Base-by-base conservation (phyloP, 2,888 invertebrate genomes). In the Dusona sp. region DNA sequence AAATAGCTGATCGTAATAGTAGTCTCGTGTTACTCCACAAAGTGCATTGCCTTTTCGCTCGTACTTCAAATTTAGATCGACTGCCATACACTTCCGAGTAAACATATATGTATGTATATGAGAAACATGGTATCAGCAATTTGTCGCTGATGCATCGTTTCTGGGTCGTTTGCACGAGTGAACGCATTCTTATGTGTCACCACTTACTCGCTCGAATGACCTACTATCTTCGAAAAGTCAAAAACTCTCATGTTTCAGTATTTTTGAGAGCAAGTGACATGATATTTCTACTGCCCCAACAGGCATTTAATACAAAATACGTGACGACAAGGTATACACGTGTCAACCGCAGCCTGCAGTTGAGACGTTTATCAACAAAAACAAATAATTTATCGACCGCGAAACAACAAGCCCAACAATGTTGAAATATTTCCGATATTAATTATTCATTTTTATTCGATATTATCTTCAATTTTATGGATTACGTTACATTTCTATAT, bases 81-180 rank as follows among this genome's bases (percentile, higher is more conserved):
- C 22, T 22, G 25, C 54, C 9, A 54, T 54, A 54, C 25, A 54
- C 57, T 25, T 25, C 3, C 57, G 1, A 57, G 25, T 25, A 54
- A 54, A 54, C 25, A 25, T 25, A 57, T 57, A 57, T 25, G 11
- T 9, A 22, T 57, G 9, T 25, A 16, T 48, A 48, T 57, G 57
- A 57, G 25, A 57, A 57, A 57, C 25, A 57, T 13, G 57, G 57
- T 57, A 13, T 57, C 57, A 57, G 57, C 57, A 22, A 57, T 57
- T 57, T 57, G 9, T 57, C 57, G 57, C 25, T 57, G 57, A 57
- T 57, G 25, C 57, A 57, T 57, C 57, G 57, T 57, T 57, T 57
- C 57, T 57, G 57, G 57, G 25, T 57, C 25, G 57, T 57, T 57
- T 57, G 57, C 57, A 11, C 57, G 57, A 57, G 25, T 57, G 57